phyloP scores from a whole-genome alignment of 23 tunicate species.

The Ciona savignyi region DNA sequence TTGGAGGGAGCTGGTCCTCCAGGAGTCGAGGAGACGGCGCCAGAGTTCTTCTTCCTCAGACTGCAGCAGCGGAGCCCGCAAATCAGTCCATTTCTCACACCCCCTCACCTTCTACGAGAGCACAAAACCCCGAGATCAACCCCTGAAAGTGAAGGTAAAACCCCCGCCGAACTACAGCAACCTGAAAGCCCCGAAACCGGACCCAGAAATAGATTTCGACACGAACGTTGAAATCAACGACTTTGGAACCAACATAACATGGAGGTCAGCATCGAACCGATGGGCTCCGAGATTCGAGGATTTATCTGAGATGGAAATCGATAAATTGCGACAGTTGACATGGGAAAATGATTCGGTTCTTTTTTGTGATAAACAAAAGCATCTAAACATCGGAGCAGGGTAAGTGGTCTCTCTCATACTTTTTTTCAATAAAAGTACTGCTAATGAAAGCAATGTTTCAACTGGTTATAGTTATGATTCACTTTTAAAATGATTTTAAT shows the following conservation, averaged over 20 bases:
- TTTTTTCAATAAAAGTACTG: too few relatives aligned
- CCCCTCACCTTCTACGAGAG: constrained; percentile 43
- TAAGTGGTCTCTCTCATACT: constrained; percentile 1
- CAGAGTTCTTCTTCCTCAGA: constrained; percentile 47
- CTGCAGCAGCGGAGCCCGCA: constrained; percentile 30
- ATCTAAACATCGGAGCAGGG: constrained; percentile 63
- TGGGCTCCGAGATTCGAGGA: constrained; percentile 76
- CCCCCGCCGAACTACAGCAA: constrained; percentile 18
- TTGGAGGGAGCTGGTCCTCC: constrained; percentile 23
- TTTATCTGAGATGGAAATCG: constrained; percentile 33
- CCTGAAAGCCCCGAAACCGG: constrained; percentile 9
- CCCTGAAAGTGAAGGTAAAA: constrained; percentile 8
- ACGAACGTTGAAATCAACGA: neutral
- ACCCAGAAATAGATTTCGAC: constrained; percentile 17
- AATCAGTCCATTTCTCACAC: constrained; percentile 57
- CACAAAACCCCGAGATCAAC: constrained; percentile 9
- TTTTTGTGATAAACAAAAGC: constrained; percentile 55
- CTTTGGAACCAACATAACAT: constrained; percentile 21
- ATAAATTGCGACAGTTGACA: constrained; percentile 19
- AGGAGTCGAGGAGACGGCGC: constrained; percentile 27
- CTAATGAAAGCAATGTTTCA: too few relatives aligned
- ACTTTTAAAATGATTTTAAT: too few relatives aligned
- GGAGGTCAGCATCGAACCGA: constrained; percentile 31
- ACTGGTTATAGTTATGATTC: too few relatives aligned
- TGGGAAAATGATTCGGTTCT: constrained; percentile 9